These are phyloP conservation scores for Sebastes steindachneri DNA, from an alignment of 2,797 vertebrate genomes.

Conservation along the genomic window DNA sequence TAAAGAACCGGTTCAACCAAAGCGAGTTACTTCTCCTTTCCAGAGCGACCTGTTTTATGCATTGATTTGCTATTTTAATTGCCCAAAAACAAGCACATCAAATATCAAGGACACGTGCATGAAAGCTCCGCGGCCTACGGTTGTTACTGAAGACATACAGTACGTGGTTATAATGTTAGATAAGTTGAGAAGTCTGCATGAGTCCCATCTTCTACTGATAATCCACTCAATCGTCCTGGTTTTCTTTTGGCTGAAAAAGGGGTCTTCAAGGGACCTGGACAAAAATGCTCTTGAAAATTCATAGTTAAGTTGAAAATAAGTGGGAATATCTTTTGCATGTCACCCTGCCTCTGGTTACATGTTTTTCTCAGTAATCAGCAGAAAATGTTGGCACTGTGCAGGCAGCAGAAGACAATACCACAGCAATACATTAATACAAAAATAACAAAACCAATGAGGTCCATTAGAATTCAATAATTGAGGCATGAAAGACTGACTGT, in stretches of 20 bases:
- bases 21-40: neutral
- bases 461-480: neutral
- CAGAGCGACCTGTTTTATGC: neutral
- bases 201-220: neutral
- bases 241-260: neutral
- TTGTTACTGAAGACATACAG: neutral
- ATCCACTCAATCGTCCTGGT: neutral
- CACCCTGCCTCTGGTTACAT: neutral
- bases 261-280: neutral
- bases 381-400: neutral
- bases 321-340: neutral
- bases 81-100: neutral
- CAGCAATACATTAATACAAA: too few species aligned
- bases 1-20: constrained; percentile 20
- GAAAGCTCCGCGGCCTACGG: neutral
- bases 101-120: neutral
- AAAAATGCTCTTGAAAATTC: neutral
- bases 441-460: neutral
- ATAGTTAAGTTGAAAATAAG: too few species aligned
- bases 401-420: neutral
- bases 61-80: neutral
- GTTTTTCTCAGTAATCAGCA: neutral
- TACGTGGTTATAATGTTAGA: neutral
- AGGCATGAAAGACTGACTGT: neutral
- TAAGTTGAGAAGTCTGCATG: too few species aligned